Base-by-base conservation (phyloP, 2,888 invertebrate genomes). In the Acrobasis consociella region DNA sequence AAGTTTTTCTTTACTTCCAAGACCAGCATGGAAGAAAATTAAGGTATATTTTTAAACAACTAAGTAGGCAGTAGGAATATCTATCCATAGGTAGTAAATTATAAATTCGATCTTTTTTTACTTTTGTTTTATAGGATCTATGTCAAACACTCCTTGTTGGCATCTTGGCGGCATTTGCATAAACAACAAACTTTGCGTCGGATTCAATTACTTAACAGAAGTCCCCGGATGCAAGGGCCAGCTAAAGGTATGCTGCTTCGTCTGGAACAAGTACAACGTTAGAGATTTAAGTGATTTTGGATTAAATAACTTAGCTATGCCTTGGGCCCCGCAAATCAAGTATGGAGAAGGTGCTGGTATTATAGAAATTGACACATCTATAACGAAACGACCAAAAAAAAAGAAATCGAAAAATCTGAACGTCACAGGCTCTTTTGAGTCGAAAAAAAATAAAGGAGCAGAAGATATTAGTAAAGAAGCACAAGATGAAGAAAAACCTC, bases 141-240 rank as follows among this genome's bases (percentile, higher is more conserved):
- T 90, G 77, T 68, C 76, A 69, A 72, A 79, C 1, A 89, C 89
- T 2, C 80, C 86, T 1, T 92, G 91, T 69, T 91, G 90, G 87
- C 38, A 69, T 55, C 73, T 77, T 1, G 87, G 88, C 1, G 91
- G 91, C 0, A 83, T 92, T 66, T 92, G 91, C 70, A 70, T 91
- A 51, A 71, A 80, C 62, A 60, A 74, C 63, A 75, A 80, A 11
- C 73, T 91, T n/a, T 92, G 91, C 58, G 68, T 71, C 1, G 86
- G 86, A 1, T 73, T 72, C 49, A 72, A 69, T 9, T 88, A 62
- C 15, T 66, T 86, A 10, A 74, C 85, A 0, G 77, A 90, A 75
- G 78, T 88, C 1, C 80, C 81, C 1, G 91, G 87, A 13, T 92
- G 91, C 70, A 86, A 80, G 69, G 73, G 80, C 61, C 82, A 77